A percentile compares a stretch with the other conserved stretches of the same genome.
phyloP scores from a whole-genome alignment of 2,113 vertebrate species.

The Catharus fuscescens region DNA sequence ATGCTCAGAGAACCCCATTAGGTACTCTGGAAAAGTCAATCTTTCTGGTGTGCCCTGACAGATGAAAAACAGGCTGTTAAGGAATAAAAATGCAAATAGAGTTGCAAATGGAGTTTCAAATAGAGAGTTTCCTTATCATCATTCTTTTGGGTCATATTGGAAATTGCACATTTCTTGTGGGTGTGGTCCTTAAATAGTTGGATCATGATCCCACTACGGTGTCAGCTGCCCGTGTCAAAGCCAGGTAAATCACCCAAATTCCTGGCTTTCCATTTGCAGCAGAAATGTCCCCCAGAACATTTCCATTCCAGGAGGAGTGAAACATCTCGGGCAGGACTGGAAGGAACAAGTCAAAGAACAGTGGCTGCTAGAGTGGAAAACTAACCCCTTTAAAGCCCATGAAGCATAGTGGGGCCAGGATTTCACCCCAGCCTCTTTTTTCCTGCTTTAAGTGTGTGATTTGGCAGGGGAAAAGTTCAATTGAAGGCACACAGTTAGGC shows the following conservation, averaged over 20 bases:
- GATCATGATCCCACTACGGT: not conserved
- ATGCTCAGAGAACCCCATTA: not conserved
- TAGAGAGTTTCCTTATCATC: not conserved
- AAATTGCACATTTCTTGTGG: not conserved
- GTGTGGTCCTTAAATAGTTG: not conserved
- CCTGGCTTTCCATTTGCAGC: fast-evolving
- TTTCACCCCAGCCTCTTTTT: conserved; percentile 28
- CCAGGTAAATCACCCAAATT: not conserved
- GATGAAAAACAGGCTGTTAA: not conserved
- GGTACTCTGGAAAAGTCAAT: not conserved
- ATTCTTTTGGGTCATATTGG: not conserved
- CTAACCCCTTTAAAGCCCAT: not conserved
- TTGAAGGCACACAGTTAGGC: conserved; percentile 11
- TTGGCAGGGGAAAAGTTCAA: conserved; percentile 37
- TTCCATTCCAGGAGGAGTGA: not conserved
- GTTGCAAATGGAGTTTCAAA: not conserved
- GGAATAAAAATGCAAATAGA: not conserved
- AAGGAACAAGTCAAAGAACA: not conserved
- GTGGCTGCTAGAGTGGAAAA: not conserved
- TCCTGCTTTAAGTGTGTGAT: conserved; percentile 23
- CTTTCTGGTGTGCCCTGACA: not conserved
- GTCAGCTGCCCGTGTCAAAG: not conserved
- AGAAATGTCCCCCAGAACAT: not conserved
- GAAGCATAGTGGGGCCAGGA: not conserved
- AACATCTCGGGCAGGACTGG: not conserved